Conservation (phyloP, 2,797 vertebrate genomes). For the Cyprinella venusta region DNA sequence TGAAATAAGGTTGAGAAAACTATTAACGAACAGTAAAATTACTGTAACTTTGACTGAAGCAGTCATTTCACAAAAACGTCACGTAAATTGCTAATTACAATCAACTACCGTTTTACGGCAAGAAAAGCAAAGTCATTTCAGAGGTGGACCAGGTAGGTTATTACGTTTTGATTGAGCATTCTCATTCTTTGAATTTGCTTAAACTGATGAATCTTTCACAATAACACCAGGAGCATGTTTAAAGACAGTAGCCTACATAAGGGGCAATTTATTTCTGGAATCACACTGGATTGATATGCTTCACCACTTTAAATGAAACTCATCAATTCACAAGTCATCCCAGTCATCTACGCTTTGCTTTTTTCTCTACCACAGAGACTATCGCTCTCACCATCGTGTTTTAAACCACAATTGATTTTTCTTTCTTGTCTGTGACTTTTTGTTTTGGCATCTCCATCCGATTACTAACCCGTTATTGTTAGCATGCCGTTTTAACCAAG, state of each 20-base stretch:
- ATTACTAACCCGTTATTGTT: slow-evolving; percentile 24
- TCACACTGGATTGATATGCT: neutral
- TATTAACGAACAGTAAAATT: neutral
- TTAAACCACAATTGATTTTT: slow-evolving; percentile 24
- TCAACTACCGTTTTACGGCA: neutral
- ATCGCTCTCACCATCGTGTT: neutral
- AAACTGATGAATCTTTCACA: neutral
- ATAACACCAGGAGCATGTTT: neutral
- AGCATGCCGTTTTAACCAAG: slow-evolving; percentile 36
- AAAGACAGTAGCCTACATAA: neutral
- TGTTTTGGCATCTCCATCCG: slow-evolving; percentile 12
- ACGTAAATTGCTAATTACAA: neutral
- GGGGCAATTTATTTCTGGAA: neutral
- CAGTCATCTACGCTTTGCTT: slow-evolving; percentile 13
- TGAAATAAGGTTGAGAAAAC: neutral
- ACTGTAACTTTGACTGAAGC: neutral
- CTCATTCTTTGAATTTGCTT: neutral
- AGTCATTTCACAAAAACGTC: neutral
- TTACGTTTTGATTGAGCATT: neutral
- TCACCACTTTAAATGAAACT: slow-evolving; percentile 3
- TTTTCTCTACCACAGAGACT: neutral
- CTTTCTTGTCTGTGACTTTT: slow-evolving; percentile 16
- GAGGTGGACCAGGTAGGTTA: neutral
- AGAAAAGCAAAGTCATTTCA: neutral
- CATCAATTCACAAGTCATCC: neutral